Evolutionary conservation across 2,113 vertebrate genomes (phyloP).

Genomic region (Pterophyllum scalare): DNA sequence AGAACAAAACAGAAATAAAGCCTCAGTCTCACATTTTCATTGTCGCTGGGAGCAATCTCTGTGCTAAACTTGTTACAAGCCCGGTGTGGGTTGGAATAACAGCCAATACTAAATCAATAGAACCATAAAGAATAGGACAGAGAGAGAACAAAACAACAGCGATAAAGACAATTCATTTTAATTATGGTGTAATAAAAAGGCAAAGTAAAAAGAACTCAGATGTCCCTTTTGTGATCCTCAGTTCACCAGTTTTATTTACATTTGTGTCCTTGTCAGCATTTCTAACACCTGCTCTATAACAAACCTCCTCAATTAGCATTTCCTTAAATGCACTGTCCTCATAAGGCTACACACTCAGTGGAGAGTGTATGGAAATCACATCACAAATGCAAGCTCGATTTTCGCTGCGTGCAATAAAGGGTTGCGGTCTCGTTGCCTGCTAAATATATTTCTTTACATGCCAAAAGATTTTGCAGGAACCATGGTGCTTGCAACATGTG

Average conservation of each 20-base stretch:
- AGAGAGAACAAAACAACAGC: constrained; percentile 58
- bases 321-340: constrained; percentile 34
- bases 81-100: constrained; percentile 56
- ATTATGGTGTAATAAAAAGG: constrained; percentile 65
- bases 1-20: constrained; percentile 47
- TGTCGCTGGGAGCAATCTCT: constrained; percentile 33
- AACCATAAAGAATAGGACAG: constrained; percentile 50
- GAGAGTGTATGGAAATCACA: neutral
- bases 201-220: constrained; percentile 53
- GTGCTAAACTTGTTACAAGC: constrained; percentile 60
- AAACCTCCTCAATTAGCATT: constrained; percentile 58
- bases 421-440: neutral
- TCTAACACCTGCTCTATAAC: constrained; percentile 63
- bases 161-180: constrained; percentile 70
- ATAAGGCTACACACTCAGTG: neutral
- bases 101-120: constrained; percentile 69
- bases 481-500: neutral
- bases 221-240: constrained; percentile 44
- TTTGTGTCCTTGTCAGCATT: constrained; percentile 68
- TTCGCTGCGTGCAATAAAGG: neutral
- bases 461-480: neutral
- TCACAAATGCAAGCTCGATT: neutral
- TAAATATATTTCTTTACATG: neutral
- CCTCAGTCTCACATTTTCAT: constrained; percentile 39
- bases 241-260: constrained; percentile 40